phyloP scores from a whole-genome alignment of 2,797 vertebrate species.

The Peromyscus aztecus region DNA sequence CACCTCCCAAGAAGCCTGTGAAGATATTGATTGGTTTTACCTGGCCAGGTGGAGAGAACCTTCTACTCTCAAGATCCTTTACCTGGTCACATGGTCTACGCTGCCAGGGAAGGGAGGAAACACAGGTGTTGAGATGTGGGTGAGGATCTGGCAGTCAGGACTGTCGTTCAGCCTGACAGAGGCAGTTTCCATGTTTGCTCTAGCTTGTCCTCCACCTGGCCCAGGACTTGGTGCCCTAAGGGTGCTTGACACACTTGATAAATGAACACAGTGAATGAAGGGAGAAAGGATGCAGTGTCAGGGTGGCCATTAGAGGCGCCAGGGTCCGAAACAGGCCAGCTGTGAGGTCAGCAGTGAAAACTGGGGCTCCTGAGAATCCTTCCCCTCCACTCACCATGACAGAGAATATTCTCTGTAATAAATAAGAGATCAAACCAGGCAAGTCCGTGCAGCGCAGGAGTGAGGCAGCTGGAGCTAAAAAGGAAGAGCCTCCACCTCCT shows the following conservation, averaged over 20 bases:
- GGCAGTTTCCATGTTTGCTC: neutral
- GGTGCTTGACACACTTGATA: neutral
- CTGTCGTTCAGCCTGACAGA: neutral
- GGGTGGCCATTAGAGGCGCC: neutral
- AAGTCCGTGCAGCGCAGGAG: neutral
- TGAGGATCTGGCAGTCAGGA: neutral
- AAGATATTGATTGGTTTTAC: neutral
- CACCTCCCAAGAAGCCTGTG: neutral
- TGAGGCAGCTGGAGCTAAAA: constrained; percentile 59
- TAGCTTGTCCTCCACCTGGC: neutral
- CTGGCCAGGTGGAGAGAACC: neutral
- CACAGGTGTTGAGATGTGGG: neutral
- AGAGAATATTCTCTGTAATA: constrained; percentile 82
- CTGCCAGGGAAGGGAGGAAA: neutral
- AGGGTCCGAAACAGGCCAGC: neutral
- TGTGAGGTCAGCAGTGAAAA: constrained; percentile 39
- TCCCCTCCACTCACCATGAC: neutral
- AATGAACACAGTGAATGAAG: neutral
- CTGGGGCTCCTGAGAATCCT: neutral
- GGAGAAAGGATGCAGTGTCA: neutral
- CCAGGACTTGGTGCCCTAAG: neutral
- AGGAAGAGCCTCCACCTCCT: constrained; percentile 20
- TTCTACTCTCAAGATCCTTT: neutral
- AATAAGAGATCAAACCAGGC: constrained; percentile 81
- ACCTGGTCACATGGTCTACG: neutral